Base-by-base conservation (phyloP, 2,888 invertebrate genomes). In the Chaitophorus viminalis region DNA sequence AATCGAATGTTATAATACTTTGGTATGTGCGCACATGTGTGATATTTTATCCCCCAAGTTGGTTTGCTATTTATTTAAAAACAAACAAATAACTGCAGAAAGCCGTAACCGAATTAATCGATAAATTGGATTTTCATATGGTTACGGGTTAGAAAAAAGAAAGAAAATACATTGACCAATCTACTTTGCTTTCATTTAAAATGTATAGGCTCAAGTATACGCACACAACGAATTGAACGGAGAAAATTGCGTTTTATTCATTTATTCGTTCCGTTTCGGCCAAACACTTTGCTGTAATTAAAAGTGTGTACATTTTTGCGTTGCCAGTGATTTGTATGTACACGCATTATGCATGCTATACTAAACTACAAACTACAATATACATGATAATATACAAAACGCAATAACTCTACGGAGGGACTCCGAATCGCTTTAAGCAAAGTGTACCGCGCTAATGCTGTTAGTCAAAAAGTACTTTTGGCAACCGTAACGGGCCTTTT, bases 381-480 rank as follows among this genome's bases (percentile, higher is more conserved):
- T 65, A 65, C 25, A 21, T 25, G 17, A n/a, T 65, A 25, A 11
- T 14, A 11, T 14, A 14, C 3, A 14, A n/a, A 33, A 33, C 33
- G 39, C 60, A 21, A 70, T 70, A 21, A 39, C 54, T 74, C 60
- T 36, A 1, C 29, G 8, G 18, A 33, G 3, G 33, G 31, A 75
- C 33, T 33, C 18, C 36, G 11, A 39, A 33, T 83, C 83, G 60
- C 21, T 83, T 75, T 60, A 75, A 83, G 75, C 29, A 75, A 75
- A 83, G 60, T 39, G 75, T 29, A 65, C 60, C 25, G 82, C 31
- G 82, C 70, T 60, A 83, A 83, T 75, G 75, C 39, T 31, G 75
- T 83, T 75, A 83, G 39, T 83, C 60, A 65, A 46, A 83, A 39
- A 39, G 33, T 75, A 65, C 83, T 83, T 83, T 83, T 75, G 75